Evolutionary conservation across 2,888 invertebrate genomes (phyloP), one percentile per base, ranked within the genome.

Genomic region (Andrena bicolor): DNA sequence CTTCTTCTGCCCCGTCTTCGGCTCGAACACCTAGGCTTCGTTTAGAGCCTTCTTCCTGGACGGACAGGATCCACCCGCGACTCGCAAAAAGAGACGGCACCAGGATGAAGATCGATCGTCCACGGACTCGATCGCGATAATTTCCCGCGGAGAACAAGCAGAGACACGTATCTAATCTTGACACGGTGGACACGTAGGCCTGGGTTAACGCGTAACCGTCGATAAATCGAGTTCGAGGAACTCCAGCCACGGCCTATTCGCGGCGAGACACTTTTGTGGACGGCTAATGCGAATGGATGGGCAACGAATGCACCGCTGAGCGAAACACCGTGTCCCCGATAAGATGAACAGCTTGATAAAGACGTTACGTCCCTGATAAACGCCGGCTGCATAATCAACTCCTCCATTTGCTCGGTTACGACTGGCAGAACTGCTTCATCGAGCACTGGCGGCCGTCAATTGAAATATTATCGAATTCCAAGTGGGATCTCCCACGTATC

Each of bases 141-240:
- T 82, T 80, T 76, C 75, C 41, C 64, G 53, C 23, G 49, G 71
- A 65, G 64, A 56, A 23, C 53, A 66, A 72, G 76, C 76, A 48
- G 61, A 35, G 65, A 75, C 63, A 56, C 20, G 82, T 82, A 81
- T 83, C 84, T 86, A 86, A 85, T 87, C 88, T 84, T 64, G 68
- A 64, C 71, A 63, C 51, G 79, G 51, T 69, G 77, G 76, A 77
- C 66, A 68, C 69, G 75, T 49, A 56, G 56, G 56, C 56, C 49
- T n/a, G 13, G 65, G 73, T 53, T 41, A 41, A 60, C 41, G 66
- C 76, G 75, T 70, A 64, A 80, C 76, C 72, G 28, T 35, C 75
- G 84, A 88, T 88, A 87, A 86, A 74, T 72, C 58, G 77, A 66
- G 60, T 82, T 84, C 84, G 76, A 49, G 48, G 75, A 78, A 78